Evolutionary conservation across 2,888 invertebrate species (phyloP).

Genomic region (Trachelus stipa): DNA sequence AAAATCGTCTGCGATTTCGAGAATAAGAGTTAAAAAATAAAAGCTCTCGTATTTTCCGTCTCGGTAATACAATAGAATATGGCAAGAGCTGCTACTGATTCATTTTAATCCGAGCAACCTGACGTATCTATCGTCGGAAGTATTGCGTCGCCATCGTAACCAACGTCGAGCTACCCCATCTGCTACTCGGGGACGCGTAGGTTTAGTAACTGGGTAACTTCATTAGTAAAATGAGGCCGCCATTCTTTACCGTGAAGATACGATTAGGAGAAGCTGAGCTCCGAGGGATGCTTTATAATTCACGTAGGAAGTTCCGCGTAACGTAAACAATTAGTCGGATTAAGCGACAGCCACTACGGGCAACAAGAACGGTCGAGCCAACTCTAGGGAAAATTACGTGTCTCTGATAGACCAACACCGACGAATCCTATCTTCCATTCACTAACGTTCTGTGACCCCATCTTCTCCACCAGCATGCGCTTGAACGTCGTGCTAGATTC

Average conservation of each 20-base stretch:
- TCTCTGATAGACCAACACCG: slow-evolving; percentile 36
- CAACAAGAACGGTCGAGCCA: slow-evolving; percentile 19
- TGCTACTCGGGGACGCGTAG: neutral
- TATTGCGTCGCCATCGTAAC: neutral
- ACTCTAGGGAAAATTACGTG: slow-evolving; percentile 46
- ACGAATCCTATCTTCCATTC: slow-evolving; percentile 12
- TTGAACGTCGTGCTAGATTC: neutral
- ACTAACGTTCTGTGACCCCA: neutral
- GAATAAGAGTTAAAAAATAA: neutral
- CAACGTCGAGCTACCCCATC: neutral
- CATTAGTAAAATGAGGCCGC: slow-evolving; percentile 55
- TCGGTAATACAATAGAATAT: neutral
- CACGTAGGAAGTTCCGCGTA: slow-evolving; percentile 55
- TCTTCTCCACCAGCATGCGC: neutral
- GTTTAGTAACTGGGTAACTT: slow-evolving; percentile 39
- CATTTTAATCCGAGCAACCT: neutral
- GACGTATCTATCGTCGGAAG: neutral
- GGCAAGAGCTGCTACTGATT: neutral
- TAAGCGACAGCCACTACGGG: slow-evolving; percentile 41
- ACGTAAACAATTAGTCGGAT: slow-evolving; percentile 64
- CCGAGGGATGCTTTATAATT: slow-evolving; percentile 52
- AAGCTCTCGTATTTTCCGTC: neutral
- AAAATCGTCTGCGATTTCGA: neutral
- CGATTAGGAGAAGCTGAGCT: slow-evolving; percentile 45
- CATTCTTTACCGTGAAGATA: slow-evolving; percentile 49